phyloP scores from a whole-genome alignment of 2,113 vertebrate genomes.

The Lathamus discolor region DNA sequence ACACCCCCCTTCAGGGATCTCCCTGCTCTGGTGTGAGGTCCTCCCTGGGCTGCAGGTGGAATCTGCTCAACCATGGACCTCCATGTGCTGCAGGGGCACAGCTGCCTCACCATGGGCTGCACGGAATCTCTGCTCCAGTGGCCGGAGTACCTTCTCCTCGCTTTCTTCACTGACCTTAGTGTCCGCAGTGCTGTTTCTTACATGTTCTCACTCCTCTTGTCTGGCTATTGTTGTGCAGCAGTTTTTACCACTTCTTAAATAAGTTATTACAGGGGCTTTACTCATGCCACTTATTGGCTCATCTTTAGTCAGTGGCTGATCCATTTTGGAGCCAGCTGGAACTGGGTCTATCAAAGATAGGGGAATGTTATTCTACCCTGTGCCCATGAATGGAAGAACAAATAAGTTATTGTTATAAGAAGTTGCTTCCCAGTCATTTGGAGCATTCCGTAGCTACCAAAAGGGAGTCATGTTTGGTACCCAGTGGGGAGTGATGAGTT shows the following conservation, averaged over 20 bases:
- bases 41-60: too few species aligned
- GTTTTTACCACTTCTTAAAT: too few species aligned
- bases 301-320: neutral
- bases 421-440: neutral
- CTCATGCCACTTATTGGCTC: fast-evolving
- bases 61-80: too few species aligned
- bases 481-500: neutral
- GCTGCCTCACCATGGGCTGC: too few species aligned
- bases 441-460: neutral
- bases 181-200: neutral
- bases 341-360: fast-evolving
- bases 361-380: neutral
- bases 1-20: too few species aligned
- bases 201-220: neutral
- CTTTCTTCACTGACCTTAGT: neutral
- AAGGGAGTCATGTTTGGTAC: neutral
- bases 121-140: neutral
- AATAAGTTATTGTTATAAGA: neutral
- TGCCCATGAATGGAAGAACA: neutral
- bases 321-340: neutral
- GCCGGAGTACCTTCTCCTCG: fast-evolving
- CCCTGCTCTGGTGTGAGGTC: too few species aligned
- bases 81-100: too few species aligned
- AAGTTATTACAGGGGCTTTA: neutral
- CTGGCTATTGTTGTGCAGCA: neutral